Percentiles rank a stretch among this genome's conserved stretches.
phyloP scores from a whole-genome alignment of 2,113 vertebrate species.

The Cyprinodon variegatus region DNA sequence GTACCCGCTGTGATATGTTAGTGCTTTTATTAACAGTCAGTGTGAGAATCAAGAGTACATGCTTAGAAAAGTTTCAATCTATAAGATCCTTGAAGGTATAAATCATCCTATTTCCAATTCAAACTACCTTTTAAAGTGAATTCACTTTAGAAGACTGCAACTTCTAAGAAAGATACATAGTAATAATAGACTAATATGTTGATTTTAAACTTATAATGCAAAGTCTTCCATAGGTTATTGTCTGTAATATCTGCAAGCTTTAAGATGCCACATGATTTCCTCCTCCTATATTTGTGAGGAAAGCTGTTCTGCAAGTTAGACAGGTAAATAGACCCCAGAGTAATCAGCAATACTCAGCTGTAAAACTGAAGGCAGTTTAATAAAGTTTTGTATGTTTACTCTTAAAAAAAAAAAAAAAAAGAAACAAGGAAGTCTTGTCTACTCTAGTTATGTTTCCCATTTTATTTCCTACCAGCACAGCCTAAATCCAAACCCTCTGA shows the following conservation, averaged over 20 bases:
- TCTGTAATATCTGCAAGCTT: neutral
- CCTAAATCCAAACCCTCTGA: neutral
- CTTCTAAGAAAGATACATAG: neutral
- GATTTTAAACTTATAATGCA: neutral
- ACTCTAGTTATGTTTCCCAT: neutral
- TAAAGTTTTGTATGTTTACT: neutral
- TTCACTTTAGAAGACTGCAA: neutral
- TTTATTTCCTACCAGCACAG: neutral
- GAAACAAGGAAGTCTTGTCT: neutral
- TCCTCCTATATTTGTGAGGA: neutral
- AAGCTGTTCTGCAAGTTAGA: constrained; percentile 51
- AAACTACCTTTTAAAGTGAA: neutral
- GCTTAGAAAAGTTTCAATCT: neutral
- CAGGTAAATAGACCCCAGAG: constrained; percentile 26
- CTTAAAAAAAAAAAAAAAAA: neutral
- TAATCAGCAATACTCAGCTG: constrained; percentile 5
- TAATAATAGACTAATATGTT: neutral
- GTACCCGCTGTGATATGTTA: too few species aligned
- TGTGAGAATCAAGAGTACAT: too few species aligned
- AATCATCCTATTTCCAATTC: neutral
- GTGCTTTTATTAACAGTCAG: too few species aligned
- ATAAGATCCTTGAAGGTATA: neutral
- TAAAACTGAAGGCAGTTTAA: neutral
- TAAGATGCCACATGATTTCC: neutral
- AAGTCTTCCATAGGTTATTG: neutral